These are phyloP conservation scores for Drosophila micromelanica DNA, from an alignment of 1,140 invertebrate species.

Conservation along the genomic window DNA sequence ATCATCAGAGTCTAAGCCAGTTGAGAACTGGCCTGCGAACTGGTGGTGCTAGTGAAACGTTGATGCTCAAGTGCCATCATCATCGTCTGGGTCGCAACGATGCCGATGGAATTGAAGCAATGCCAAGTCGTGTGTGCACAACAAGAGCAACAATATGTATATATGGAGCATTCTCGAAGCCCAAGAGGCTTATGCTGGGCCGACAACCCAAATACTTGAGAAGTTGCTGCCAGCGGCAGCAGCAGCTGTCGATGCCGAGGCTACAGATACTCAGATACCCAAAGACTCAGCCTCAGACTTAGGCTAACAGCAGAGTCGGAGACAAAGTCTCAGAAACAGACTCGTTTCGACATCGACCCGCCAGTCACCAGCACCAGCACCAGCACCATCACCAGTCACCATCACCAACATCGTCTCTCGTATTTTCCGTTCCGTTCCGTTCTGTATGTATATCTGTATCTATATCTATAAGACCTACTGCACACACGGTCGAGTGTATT, in stretches of 20 bases:
- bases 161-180: slow-evolving; percentile 42
- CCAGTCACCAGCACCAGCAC: slow-evolving; percentile 12
- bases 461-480: slow-evolving; percentile 38
- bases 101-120: slow-evolving; percentile 56
- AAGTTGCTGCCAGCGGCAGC: slow-evolving; percentile 30
- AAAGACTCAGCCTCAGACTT: slow-evolving; percentile 7
- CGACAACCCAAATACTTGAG: slow-evolving; percentile 69
- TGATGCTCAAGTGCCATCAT: slow-evolving; percentile 74
- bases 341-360: slow-evolving; percentile 43
- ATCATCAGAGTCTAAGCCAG: slow-evolving; percentile 53
- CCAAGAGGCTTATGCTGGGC: slow-evolving; percentile 72
- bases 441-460: slow-evolving; percentile 50
- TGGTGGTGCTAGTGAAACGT: slow-evolving; percentile 21
- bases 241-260: slow-evolving; percentile 41
- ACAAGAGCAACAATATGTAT: slow-evolving; percentile 19
- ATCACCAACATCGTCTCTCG: slow-evolving; percentile 6
- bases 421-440: slow-evolving; percentile 1
- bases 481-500: slow-evolving; percentile 37
- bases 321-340: slow-evolving; percentile 18
- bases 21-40: slow-evolving; percentile 35
- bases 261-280: slow-evolving; percentile 25
- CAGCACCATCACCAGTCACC: no score
- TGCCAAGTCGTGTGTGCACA: slow-evolving; percentile 45
- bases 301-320: neutral
- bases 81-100: slow-evolving; percentile 59